Evolutionary conservation across 2,797 vertebrate genomes (phyloP).

Genomic region (Periophthalmus magnuspinnatus): DNA sequence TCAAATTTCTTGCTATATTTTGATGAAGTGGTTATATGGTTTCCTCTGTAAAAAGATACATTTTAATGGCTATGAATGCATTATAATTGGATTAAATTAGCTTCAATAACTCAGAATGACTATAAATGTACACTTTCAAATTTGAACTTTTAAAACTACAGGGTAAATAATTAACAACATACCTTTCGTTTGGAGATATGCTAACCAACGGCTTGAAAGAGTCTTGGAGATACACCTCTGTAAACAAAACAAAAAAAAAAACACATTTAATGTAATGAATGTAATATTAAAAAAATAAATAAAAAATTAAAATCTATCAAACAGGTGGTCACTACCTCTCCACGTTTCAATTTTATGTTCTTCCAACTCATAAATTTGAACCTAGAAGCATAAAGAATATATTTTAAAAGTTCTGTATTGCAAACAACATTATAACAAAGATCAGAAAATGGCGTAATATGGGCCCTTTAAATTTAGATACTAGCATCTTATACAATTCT

Average conservation of each 20-base stretch:
- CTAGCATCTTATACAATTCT: too few species aligned
- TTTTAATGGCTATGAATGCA: too few species aligned
- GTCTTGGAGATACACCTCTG: slow-evolving; percentile 94
- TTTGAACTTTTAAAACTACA: neutral
- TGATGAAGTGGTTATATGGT: neutral
- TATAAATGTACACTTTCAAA: neutral
- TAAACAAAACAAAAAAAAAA: slow-evolving; percentile 28
- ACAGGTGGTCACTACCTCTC: slow-evolving; percentile 84
- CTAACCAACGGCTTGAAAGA: slow-evolving; percentile 96
- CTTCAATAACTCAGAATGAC: too few species aligned
- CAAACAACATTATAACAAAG: too few species aligned
- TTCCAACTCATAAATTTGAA: slow-evolving; percentile 97
- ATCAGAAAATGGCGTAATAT: too few species aligned
- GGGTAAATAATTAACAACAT: slow-evolving; percentile 15
- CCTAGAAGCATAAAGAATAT: slow-evolving; percentile 68
- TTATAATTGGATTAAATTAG: too few species aligned
- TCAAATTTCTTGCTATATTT: too few species aligned
- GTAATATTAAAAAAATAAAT: too few species aligned
- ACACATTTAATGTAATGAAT: neutral
- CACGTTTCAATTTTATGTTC: slow-evolving; percentile 99
- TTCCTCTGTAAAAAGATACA: neutral
- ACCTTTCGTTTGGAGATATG: slow-evolving; percentile 97
- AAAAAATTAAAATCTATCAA: too few species aligned
- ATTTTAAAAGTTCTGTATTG: too few species aligned
- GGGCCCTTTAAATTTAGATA: too few species aligned